These are phyloP conservation scores for Campylomormyrus numenius DNA, from an alignment of 2,113 vertebrate species.

Conservation along the genomic window DNA sequence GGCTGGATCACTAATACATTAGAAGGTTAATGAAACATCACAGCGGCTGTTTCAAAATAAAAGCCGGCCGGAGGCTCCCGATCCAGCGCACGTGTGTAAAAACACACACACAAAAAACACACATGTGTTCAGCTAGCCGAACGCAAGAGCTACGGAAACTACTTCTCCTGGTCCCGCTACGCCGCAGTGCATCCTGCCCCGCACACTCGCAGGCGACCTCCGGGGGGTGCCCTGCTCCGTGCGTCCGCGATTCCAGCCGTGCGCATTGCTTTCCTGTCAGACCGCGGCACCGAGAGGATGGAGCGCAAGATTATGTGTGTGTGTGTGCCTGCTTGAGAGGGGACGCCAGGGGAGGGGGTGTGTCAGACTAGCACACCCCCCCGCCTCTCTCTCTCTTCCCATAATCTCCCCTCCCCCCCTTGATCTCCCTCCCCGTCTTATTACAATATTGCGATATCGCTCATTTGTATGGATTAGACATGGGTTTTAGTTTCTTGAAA, in stretches of 20 bases:
- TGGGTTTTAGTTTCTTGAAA: too few species aligned
- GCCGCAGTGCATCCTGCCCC: neutral
- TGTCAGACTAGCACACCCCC: constrained; percentile 3
- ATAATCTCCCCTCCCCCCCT: neutral
- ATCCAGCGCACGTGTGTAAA: neutral
- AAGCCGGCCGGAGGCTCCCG: neutral
- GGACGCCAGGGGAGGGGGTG: neutral
- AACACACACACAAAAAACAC: neutral
- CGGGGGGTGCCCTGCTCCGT: neutral
- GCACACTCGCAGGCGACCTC: neutral
- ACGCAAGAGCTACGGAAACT: neutral
- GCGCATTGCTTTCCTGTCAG: neutral
- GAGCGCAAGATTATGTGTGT: neutral
- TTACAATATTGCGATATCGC: too few species aligned
- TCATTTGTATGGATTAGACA: too few species aligned
- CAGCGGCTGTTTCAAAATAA: neutral
- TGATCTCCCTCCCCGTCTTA: too few species aligned
- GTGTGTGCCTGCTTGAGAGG: neutral
- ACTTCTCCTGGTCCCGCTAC: neutral
- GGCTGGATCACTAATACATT: neutral
- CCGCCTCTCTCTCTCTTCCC: neutral
- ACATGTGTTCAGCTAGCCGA: neutral
- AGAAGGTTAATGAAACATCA: neutral
- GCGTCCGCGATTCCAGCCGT: neutral
- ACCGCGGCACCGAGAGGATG: neutral